Evolutionary conservation across 2,113 vertebrate genomes (phyloP).

Genomic region (Tenrec ecaudatus): DNA sequence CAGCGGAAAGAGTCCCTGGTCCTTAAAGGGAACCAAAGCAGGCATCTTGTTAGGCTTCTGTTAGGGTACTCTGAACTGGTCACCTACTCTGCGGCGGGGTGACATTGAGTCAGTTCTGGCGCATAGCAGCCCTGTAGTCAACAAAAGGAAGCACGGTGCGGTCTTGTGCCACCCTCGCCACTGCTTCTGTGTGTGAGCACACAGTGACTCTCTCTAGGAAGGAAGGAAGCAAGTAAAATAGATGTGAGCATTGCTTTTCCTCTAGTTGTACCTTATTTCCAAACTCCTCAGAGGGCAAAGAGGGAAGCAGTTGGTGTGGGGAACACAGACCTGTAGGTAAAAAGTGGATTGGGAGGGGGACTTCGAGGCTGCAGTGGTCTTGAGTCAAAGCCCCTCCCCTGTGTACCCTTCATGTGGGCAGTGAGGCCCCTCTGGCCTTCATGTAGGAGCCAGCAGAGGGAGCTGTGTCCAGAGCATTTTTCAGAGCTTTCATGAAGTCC

Average conservation of each 20-base stretch:
- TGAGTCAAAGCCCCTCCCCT: too few relatives aligned
- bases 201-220: neutral
- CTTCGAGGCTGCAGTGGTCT: neutral
- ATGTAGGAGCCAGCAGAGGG: slow-evolving; percentile 82
- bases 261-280: slow-evolving; percentile 34
- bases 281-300: neutral
- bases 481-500: rapidly evolving
- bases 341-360: neutral
- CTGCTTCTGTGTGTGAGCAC: too few relatives aligned
- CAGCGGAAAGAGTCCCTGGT: neutral
- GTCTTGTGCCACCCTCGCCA: too few relatives aligned
- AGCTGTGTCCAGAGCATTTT: slow-evolving; percentile 60
- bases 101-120: too few relatives aligned
- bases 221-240: slow-evolving; percentile 31
- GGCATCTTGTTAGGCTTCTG: neutral
- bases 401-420: neutral
- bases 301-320: neutral
- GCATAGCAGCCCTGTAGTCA: too few relatives aligned
- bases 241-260: neutral
- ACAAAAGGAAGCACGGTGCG: too few relatives aligned
- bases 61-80: neutral
- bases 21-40: neutral
- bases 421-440: neutral
- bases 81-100: neutral
- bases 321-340: neutral